Percentiles rank a stretch among this genome's conserved stretches.
Conservation (phyloP, 1,140 invertebrate genomes). For the Atopsyche davidsoni region DNA sequence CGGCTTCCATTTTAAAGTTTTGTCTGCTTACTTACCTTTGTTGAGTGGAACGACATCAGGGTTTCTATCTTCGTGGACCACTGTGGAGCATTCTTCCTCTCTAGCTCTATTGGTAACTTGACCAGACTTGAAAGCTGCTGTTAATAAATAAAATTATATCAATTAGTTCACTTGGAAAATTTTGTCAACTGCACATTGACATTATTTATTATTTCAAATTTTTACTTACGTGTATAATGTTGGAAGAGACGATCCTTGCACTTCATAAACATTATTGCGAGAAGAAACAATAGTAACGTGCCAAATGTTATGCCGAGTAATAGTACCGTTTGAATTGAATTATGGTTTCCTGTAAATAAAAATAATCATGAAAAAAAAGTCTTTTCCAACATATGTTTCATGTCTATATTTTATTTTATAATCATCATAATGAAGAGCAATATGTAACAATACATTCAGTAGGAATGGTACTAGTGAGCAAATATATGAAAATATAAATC, state of each 20-base stretch:
- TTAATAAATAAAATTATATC: slow-evolving; percentile 1
- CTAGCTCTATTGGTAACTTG: slow-evolving; percentile 20
- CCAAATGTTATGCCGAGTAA: slow-evolving; percentile 23
- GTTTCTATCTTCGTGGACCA: slow-evolving; percentile 19
- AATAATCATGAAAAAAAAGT: too few species aligned
- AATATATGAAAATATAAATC: too few species aligned
- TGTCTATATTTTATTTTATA: slow-evolving; percentile 5
- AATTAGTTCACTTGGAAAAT: neutral
- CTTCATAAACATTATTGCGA: slow-evolving; percentile 22
- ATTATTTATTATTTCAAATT: neutral
- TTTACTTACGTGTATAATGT: slow-evolving; percentile 25
- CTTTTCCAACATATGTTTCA: too few species aligned
- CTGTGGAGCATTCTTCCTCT: slow-evolving; percentile 25
- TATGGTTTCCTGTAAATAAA: slow-evolving; percentile 18
- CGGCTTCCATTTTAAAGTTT: too few species aligned
- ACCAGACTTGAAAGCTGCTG: slow-evolving; percentile 24
- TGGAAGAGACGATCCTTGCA: slow-evolving; percentile 23
- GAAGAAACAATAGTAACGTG: slow-evolving; percentile 17
- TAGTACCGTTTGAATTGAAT: slow-evolving; percentile 23
- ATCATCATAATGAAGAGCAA: slow-evolving; percentile 4
- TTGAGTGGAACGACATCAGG: slow-evolving; percentile 15
- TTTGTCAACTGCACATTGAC: neutral
- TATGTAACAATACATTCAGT: neutral
- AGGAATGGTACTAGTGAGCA: too few species aligned
- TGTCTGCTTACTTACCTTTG: slow-evolving; percentile 9